Evolutionary conservation across 2,888 invertebrate genomes (phyloP).

Genomic region (Cosmopolites sordidus): DNA sequence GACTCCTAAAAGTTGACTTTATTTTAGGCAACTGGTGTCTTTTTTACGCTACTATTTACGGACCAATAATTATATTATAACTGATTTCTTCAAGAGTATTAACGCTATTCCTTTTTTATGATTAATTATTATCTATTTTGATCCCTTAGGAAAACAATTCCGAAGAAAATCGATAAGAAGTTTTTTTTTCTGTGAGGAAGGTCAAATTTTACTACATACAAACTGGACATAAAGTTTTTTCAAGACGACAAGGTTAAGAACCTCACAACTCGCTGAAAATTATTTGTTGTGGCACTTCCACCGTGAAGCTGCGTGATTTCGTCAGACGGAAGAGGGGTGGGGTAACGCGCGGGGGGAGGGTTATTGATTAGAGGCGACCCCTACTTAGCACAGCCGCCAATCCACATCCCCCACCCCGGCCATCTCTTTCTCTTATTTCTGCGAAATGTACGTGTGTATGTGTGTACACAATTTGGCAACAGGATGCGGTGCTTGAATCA

Average conservation of each 20-base stretch:
- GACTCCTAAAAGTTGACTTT: too few species aligned
- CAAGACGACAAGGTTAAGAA: constrained; percentile 23
- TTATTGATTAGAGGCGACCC: constrained; percentile 49
- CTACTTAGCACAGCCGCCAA: constrained; percentile 46
- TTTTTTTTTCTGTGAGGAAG: too few species aligned
- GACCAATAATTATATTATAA: too few species aligned
- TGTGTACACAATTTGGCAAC: constrained; percentile 4
- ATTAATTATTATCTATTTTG: too few species aligned
- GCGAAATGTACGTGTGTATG: not conserved
- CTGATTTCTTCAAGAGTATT: too few species aligned
- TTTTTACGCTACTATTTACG: too few species aligned
- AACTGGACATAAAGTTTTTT: constrained; percentile 25
- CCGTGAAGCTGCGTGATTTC: constrained; percentile 7
- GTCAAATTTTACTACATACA: constrained; percentile 26
- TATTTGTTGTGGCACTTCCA: constrained; percentile 26
- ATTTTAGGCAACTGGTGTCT: too few species aligned
- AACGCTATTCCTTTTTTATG: too few species aligned
- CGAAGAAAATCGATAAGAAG: too few species aligned
- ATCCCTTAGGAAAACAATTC: too few species aligned
- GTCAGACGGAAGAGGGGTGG: constrained; percentile 6
- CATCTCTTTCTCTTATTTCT: constrained; percentile 2
- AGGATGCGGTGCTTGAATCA: not conserved
- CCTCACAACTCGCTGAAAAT: constrained; percentile 21
- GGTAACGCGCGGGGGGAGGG: constrained; percentile 33
- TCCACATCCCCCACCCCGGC: constrained; percentile 15